Evolutionary conservation across 2,888 invertebrate genomes (phyloP).

Genomic region (Drosophila kuntzei): DNA sequence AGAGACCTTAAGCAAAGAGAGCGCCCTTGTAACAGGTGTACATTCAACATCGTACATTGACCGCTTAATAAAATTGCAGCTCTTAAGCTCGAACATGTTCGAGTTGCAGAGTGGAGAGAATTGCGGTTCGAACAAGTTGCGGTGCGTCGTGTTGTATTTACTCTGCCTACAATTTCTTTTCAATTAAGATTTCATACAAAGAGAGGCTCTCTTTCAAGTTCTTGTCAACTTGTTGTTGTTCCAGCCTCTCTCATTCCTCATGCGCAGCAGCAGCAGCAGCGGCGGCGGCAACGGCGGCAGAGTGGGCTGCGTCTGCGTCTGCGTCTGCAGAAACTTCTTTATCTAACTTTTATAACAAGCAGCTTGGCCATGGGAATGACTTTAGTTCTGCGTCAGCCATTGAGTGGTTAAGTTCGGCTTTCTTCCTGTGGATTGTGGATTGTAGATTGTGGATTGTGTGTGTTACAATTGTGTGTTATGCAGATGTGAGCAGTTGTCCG

Average conservation of each 20-base stretch:
- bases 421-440: constrained; percentile 11
- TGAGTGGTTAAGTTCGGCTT: constrained; percentile 69
- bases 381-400: constrained; percentile 75
- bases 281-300: constrained; percentile 1
- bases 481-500: constrained; percentile 24
- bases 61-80: constrained; percentile 51
- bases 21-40: constrained; percentile 60
- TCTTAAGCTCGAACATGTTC: constrained; percentile 62
- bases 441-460: background rate
- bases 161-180: constrained; percentile 59
- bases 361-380: constrained; percentile 56
- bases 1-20: constrained; percentile 20
- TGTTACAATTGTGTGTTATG: constrained; percentile 45
- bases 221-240: constrained; percentile 21
- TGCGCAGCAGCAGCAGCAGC: background rate
- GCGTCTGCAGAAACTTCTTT: constrained; percentile 70
- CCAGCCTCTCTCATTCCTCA: too few relatives aligned
- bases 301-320: background rate
- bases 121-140: constrained; percentile 25
- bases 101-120: constrained; percentile 63
- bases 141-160: constrained; percentile 30
- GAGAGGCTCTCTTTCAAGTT: constrained; percentile 1
- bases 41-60: constrained; percentile 68
- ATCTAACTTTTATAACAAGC: constrained; percentile 79
- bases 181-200: constrained; percentile 38